These are phyloP conservation scores for Platanista minor DNA, from an alignment of 2,113 vertebrate genomes.

Conservation along the genomic window DNA sequence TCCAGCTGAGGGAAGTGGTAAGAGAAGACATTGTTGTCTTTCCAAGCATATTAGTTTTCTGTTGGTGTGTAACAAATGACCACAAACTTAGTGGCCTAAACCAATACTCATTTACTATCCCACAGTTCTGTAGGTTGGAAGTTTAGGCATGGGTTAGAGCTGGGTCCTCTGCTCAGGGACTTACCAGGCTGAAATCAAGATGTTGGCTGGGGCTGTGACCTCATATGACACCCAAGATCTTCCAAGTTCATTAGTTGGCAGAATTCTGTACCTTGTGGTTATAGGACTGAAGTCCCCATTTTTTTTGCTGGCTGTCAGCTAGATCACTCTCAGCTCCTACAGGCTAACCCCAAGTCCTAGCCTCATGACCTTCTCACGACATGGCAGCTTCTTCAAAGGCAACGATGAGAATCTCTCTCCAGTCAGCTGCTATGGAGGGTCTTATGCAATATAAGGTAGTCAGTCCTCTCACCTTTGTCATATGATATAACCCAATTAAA, in stretches of 20 bases:
- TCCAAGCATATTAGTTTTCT: neutral
- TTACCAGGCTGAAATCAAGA: neutral
- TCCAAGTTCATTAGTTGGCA: neutral
- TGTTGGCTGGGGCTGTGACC: neutral
- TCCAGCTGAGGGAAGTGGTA: neutral
- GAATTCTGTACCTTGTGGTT: neutral
- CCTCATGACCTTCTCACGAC: neutral
- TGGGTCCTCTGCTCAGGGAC: neutral
- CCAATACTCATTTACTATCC: neutral
- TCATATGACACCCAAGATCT: neutral
- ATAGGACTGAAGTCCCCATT: neutral
- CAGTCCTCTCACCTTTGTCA: neutral
- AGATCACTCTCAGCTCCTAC: neutral
- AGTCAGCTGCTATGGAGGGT: neutral
- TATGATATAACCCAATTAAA: neutral
- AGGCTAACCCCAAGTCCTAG: neutral
- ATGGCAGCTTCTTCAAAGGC: neutral
- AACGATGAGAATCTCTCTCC: neutral
- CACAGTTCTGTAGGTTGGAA: neutral
- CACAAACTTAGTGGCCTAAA: neutral
- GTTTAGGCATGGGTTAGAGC: neutral
- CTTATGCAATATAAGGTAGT: neutral
- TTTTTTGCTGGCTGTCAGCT: neutral
- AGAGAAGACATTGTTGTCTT: neutral
- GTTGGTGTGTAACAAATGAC: neutral